Evolutionary conservation across 2,888 invertebrate species (phyloP), one percentile per base, ranked within the genome.

Genomic region (Sesamia inferens): DNA sequence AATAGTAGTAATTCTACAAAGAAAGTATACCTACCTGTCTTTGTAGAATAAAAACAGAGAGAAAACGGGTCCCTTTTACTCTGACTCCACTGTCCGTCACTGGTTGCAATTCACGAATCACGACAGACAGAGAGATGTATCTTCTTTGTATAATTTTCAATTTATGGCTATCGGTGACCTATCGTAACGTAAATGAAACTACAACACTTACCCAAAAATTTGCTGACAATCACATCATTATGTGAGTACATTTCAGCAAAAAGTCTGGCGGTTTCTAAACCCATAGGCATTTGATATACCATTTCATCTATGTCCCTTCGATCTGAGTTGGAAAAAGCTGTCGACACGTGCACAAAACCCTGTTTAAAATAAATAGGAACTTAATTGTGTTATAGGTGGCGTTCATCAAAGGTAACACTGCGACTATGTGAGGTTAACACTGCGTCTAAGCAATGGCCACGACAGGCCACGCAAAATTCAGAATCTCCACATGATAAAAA

Each of bases 271-370:
- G 77, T 48, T 54, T 85, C 78, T 31, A 85, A 65, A 0, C 74
- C 59, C 16, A 87, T 74, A 5, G 79, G 68, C 62, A 78, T 81
- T 16, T 84, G 78, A 59, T 89, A 88, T 0, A 90, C 84, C 22
- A 81, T 74, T 81, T 90, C 89, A 13, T 85, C 85, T 42, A 88
- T 81, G 22, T 83, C 70, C 11, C 47, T 44, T 22, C 80, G 82
- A 47, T 89, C 87, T 54, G 85, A 61, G 68, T 90, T 87, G 42
- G 85, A 86, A 62, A 84, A 90, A 2, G 88, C 90, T 14, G 88
- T 87, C 0, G 89, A 90, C 5, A 89, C 87, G 68, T 90, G 87
- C 2, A 90, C 83, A 19, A 89, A 87, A 10, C 86, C 88, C 90
- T 90, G 84, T 0, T 24, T 13, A 71, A 51, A 62, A 58, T 10